Evolutionary conservation across 2,888 invertebrate species (phyloP).

Genomic region (Calliopum simillimum): DNA sequence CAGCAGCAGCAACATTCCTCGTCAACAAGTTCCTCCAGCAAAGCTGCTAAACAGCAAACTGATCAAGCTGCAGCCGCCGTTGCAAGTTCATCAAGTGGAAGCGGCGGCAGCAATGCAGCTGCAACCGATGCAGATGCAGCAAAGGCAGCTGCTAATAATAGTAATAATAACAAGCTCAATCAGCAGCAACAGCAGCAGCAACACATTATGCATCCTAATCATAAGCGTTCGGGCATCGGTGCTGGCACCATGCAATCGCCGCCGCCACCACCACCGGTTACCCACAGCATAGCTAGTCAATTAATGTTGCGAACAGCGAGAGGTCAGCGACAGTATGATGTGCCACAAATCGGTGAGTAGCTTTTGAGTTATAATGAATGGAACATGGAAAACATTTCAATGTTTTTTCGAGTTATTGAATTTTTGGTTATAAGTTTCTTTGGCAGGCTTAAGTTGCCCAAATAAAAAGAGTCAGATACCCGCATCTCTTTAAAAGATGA

Average conservation of each 20-base stretch:
- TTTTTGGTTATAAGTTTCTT: background rate
- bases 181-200: constrained; percentile 44
- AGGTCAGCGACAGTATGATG: constrained; percentile 83
- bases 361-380: background rate
- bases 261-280: constrained; percentile 61
- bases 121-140: constrained; percentile 20
- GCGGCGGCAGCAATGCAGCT: constrained; percentile 29
- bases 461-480: background rate
- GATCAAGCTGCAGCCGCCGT: constrained; percentile 15
- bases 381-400: background rate
- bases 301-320: constrained; percentile 83
- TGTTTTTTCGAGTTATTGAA: background rate
- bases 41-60: constrained; percentile 9
- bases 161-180: constrained; percentile 38
- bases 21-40: constrained; percentile 32
- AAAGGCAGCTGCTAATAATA: constrained; percentile 37
- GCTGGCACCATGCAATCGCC: constrained; percentile 41
- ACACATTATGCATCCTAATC: constrained; percentile 58
- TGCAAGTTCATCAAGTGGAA: constrained; percentile 32
- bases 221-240: constrained; percentile 60
- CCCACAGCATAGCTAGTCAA: constrained; percentile 77
- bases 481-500: no score
- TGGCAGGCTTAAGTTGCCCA: background rate
- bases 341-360: constrained; percentile 85
- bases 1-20: constrained; percentile 39